These are phyloP conservation scores for Melitaea cinxia DNA, from an alignment of 1,140 invertebrate species.

Conservation along the genomic window DNA sequence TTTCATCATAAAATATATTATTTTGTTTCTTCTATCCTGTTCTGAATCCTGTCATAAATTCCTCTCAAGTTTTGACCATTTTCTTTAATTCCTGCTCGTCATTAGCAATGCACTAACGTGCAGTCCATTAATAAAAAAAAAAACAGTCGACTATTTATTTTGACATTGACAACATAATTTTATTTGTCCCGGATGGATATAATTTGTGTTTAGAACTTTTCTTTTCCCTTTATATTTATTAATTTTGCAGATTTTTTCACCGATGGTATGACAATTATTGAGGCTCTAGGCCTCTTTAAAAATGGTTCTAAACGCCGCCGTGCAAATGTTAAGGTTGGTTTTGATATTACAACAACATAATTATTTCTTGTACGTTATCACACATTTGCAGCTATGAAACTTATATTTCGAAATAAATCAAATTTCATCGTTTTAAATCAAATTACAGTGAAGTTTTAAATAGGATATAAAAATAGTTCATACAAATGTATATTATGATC, in stretches of 20 bases:
- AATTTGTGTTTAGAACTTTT: conserved; percentile 27
- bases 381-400: neutral
- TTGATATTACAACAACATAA: conserved; percentile 20
- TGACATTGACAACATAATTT: conserved; percentile 11
- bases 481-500: too few species aligned
- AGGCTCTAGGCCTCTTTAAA: conserved; percentile 78
- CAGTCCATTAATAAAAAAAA: too few species aligned
- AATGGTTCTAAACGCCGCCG: conserved; percentile 87
- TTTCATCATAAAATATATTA: too few species aligned
- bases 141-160: neutral
- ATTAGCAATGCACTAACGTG: too few species aligned
- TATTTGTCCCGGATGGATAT: conserved; percentile 21
- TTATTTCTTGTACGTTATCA: neutral
- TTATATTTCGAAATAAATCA: conserved; percentile 1
- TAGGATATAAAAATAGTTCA: too few species aligned
- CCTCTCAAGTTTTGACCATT: too few species aligned
- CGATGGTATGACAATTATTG: conserved; percentile 74
- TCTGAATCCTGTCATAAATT: too few species aligned
- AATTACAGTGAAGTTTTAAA: too few species aligned
- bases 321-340: conserved; percentile 86
- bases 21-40: too few species aligned
- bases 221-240: conserved; percentile 22
- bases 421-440: too few species aligned
- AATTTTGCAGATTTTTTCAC: conserved; percentile 46
- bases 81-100: too few species aligned